Evolutionary conservation across 2,797 vertebrate species (phyloP).

Genomic region (Sebastes oblongus): DNA sequence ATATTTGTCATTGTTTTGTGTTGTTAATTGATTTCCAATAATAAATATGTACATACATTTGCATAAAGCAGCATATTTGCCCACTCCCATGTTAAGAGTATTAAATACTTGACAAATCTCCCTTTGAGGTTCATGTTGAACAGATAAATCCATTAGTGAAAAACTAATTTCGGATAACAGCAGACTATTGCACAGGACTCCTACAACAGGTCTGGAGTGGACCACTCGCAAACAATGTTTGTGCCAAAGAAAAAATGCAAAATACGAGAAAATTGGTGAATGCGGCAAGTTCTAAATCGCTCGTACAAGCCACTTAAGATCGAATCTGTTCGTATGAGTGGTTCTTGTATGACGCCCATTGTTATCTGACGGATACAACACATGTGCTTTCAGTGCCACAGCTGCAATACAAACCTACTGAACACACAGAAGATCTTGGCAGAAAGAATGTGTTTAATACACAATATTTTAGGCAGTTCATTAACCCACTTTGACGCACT

Average conservation of each 20-base stretch:
- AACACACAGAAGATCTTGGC: neutral
- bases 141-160: neutral
- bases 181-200: neutral
- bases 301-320: neutral
- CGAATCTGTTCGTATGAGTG: neutral
- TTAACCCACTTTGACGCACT: slow-evolving; percentile 6
- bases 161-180: neutral
- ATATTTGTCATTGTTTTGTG: too few species aligned
- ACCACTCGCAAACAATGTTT: neutral
- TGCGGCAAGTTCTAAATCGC: neutral
- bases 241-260: neutral
- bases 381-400: neutral
- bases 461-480: slow-evolving; percentile 19
- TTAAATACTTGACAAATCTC: too few species aligned
- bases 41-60: too few species aligned
- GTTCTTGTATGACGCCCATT: neutral
- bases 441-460: neutral
- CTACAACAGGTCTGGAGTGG: neutral
- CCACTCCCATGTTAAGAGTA: too few species aligned
- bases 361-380: neutral
- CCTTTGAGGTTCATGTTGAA: too few species aligned
- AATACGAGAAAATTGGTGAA: neutral
- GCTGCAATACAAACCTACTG: neutral
- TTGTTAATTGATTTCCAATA: too few species aligned
- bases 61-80: too few species aligned